These are phyloP conservation scores for Hirtodrosophila alboralis DNA, from an alignment of 2,888 invertebrate genomes.

Conservation along the genomic window DNA sequence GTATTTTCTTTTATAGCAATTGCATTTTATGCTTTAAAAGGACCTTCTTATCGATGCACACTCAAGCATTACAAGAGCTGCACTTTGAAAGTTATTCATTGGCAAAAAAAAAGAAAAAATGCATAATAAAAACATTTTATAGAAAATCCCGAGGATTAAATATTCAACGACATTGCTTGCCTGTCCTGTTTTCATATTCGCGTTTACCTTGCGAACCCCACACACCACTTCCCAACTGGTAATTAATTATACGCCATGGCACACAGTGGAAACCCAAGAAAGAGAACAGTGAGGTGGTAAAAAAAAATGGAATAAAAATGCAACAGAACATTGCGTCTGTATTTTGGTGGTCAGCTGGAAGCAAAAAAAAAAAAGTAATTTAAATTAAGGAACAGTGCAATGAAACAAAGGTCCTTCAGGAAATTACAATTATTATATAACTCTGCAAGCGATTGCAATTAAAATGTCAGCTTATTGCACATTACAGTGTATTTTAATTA, in stretches of 20 bases:
- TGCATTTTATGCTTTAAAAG: not conserved
- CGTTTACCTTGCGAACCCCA: constrained; percentile 26
- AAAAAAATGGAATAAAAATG: constrained; percentile 11
- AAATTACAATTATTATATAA: constrained; percentile 9
- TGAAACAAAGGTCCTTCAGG: constrained; percentile 12
- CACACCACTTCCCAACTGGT: constrained; percentile 9
- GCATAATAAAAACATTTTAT: constrained; percentile 36
- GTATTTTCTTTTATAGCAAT: too few relatives aligned
- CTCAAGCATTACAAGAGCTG: not conserved
- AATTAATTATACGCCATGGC: constrained; percentile 47
- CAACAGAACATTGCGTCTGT: constrained; percentile 17
- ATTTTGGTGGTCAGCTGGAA: constrained; percentile 17
- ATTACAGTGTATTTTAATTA: constrained; percentile 15
- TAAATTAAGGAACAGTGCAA: constrained; percentile 8
- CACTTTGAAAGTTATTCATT: not conserved
- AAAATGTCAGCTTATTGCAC: constrained; percentile 10
- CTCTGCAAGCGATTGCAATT: constrained; percentile 23
- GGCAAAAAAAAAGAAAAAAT: not conserved
- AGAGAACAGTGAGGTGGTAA: not conserved
- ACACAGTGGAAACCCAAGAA: constrained; percentile 3
- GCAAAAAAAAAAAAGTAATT: constrained; percentile 36
- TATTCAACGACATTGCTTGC: constrained; percentile 10
- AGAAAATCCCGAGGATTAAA: constrained; percentile 15
- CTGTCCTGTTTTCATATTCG: not conserved
- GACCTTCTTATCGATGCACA: not conserved